Evolutionary conservation across 2,888 invertebrate species (phyloP), one percentile per base, ranked within the genome.

Genomic region (Tryphoninae sp.): DNA sequence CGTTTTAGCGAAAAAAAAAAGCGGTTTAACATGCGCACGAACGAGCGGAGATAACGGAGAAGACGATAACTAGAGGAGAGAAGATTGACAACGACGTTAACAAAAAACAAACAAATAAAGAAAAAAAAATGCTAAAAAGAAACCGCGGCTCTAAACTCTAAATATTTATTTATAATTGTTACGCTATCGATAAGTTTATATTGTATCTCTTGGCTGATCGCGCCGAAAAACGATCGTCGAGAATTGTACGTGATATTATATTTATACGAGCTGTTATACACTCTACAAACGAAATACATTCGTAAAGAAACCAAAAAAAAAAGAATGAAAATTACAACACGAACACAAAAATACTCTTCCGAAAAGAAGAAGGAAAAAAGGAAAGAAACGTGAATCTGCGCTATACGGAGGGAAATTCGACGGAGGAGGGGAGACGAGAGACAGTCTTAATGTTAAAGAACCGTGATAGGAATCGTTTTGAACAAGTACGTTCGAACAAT

Each of bases 111-210:
- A 80, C 23, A 40, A 75, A 61, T n/a, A 13, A 59, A 68, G n/a
- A 22, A 53, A 71, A 65, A 65, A 26, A 55, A 74, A 62, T 19
- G 33, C 33, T 33, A 33, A 40, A 75, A 68, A 59, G 49, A 67
- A 51, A 75, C 72, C 67, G 79, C 72, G 82, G 79, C 82, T 82
- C 82, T 82, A 79, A 78, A 80, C 76, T 83, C 76, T 81, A 81
- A 84, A 90, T 87, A 89, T 87, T 89, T 89, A 88, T 89, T 84
- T 87, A 88, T 87, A 89, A 88, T 90, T 90, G 90, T 91, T 90
- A 90, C 87, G 89, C 90, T 91, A 89, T 91, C 90, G 80, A 89
- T 90, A 91, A 90, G 90, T 91, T 90, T 90, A 90, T 89, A 89
- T 89, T 85, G 86, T 87, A 89, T 86, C 86, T 88, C 88, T 89